Evolutionary conservation across 2,113 vertebrate species (phyloP).

Genomic region (Nyctibius bracteatus): DNA sequence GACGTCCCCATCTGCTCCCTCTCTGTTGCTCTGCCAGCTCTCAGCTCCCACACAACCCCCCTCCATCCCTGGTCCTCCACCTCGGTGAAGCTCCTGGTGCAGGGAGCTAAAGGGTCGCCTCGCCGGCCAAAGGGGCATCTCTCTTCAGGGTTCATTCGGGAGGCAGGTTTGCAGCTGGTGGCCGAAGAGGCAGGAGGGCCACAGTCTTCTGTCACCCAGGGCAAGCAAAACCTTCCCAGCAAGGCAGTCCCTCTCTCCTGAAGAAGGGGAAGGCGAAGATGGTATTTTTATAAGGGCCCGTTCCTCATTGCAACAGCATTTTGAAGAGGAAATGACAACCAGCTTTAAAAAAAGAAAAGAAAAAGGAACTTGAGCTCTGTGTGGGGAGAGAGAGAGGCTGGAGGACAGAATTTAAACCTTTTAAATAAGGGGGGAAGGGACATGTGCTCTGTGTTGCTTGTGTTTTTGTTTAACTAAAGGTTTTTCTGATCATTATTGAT

Average conservation of each 20-base stretch:
- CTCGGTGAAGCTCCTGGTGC: neutral
- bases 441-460: neutral
- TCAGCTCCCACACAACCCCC: neutral
- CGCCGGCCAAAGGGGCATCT: neutral
- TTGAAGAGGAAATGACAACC: slow-evolving; percentile 33
- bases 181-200: neutral
- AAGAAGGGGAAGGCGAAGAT: neutral
- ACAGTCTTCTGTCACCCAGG: fast-evolving
- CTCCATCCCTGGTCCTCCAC: neutral
- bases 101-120: neutral
- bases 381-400: neutral
- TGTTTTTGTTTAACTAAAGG: neutral
- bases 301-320: neutral
- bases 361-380: slow-evolving; percentile 23
- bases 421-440: neutral
- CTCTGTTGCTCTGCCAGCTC: neutral
- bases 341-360: neutral
- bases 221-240: neutral
- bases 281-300: neutral
- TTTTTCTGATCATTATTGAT: neutral
- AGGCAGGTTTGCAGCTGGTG: neutral
- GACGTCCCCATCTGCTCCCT: neutral
- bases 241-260: neutral
- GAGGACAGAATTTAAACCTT: neutral
- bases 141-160: fast-evolving